Conservation (phyloP, 2,888 invertebrate genomes). For the Schizaphis graminum region DNA sequence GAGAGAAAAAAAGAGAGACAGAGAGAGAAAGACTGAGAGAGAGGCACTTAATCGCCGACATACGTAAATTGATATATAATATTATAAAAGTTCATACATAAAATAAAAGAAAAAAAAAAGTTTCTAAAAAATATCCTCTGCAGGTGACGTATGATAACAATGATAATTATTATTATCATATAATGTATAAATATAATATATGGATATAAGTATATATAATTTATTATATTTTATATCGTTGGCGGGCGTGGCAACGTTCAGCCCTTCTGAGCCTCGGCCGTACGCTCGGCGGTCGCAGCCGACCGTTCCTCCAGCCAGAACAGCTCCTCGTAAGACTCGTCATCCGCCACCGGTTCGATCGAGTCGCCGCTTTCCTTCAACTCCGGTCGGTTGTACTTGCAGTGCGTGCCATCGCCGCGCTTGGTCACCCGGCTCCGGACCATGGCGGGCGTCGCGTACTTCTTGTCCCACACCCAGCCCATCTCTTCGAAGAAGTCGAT, state of each 20-base stretch:
- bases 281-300: not conserved
- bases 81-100: no score
- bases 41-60: not conserved
- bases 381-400: slow-evolving; percentile 67
- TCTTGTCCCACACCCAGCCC: slow-evolving; percentile 78
- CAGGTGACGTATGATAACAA: not conserved
- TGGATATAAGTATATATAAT: not conserved
- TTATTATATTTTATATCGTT: not conserved
- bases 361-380: slow-evolving; percentile 73
- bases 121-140: not conserved
- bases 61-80: not conserved
- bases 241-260: not conserved
- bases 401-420: slow-evolving; percentile 81
- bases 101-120: not conserved
- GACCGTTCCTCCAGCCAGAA: slow-evolving; percentile 69
- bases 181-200: not conserved
- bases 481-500: slow-evolving; percentile 76
- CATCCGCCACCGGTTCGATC: slow-evolving; percentile 71
- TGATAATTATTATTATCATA: not conserved
- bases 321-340: slow-evolving; percentile 56
- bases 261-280: not conserved
- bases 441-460: slow-evolving; percentile 75
- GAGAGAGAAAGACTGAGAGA: not conserved
- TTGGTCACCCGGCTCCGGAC: slow-evolving; percentile 76
- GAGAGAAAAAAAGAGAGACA: not conserved